Percentiles rank a stretch among this genome's conserved stretches.
Conservation (phyloP, 2,888 invertebrate species). For the Capitulum mitella region DNA sequence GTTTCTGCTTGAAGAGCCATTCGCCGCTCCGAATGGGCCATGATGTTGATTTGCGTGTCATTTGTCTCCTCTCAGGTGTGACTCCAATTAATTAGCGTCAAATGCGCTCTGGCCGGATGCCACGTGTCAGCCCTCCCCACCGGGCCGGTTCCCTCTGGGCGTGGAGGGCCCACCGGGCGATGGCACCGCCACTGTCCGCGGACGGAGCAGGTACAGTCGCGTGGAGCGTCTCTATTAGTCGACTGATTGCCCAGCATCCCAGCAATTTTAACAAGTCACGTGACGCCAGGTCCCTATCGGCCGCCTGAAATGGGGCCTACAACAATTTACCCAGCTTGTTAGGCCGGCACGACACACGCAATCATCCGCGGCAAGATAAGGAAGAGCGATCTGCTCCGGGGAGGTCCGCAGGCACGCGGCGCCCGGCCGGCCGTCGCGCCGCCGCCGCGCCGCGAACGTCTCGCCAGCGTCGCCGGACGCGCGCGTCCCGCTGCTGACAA, state of each 20-base stretch:
- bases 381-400: conserved; percentile 11
- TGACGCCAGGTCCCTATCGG: not conserved
- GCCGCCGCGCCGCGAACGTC: too few species aligned
- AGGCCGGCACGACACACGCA: not conserved
- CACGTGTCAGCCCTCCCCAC: not conserved
- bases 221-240: not conserved
- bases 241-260: not conserved
- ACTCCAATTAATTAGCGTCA: not conserved
- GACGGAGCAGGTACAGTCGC: too few species aligned
- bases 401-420: conserved; percentile 61
- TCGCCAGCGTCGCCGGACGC: too few species aligned
- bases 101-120: not conserved
- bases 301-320: conserved; percentile 4
- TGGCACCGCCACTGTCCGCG: too few species aligned
- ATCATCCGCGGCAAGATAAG: not conserved
- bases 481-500: too few species aligned
- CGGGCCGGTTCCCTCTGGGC: not conserved
- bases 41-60: conserved; percentile 1
- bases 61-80: not conserved
- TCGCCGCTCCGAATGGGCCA: not conserved
- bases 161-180: too few species aligned
- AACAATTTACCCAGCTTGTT: conserved; percentile 20
- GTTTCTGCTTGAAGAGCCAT: too few species aligned
- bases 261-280: conserved; percentile 15
- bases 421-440: too few species aligned